Base-by-base conservation (phyloP, 2,888 invertebrate genomes). In the Leptopilina myrica region DNA sequence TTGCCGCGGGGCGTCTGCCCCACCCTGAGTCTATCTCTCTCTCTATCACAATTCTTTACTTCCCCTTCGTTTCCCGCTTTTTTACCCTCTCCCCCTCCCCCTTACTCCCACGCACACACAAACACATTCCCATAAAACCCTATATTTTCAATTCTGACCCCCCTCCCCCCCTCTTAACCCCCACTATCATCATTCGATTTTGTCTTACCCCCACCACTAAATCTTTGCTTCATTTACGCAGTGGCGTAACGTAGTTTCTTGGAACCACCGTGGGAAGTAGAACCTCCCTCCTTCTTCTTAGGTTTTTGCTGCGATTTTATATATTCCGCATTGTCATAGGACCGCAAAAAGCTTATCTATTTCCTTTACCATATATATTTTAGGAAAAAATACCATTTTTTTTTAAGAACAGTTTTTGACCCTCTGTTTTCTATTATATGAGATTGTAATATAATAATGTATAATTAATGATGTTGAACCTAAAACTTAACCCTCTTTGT, bases 1-100 rank as follows among this genome's bases (percentile, higher is more conserved):
- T 90, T 90, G 90, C 90, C 90, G 88, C 89, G 90, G 90, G 90
- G 90, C 89, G 90, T 91, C 90, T 88, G 89, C 90, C 90, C 90
- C 90, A 89, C 90, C 90, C 90, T 89, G 79, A 4, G 33, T 33
- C 33, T 33, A 3, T 33, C 33, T 33, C 33, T 33, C 33, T 85
- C 85, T 77, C 20, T 20, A 85, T 77, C 11, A 8, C 49, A 49
- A 81, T 78, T 79, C 80, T 80, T 80, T 20, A 76, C 82, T 76
- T 80, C 78, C 65, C 65, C 56, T 33, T 81, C 84, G 82, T 80
- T 81, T 62, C 78, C 80, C 85, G 76, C 11, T 62, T 59, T 59
- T 56, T 56, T 26, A 26, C 15, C 59, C 40, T 56, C 76, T 43
- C 46, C 79, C 75, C 20, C 15, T 53, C 62, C 43, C 7, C 43